Conservation (phyloP, 2,888 invertebrate species). For the Trisateles emortualis region DNA sequence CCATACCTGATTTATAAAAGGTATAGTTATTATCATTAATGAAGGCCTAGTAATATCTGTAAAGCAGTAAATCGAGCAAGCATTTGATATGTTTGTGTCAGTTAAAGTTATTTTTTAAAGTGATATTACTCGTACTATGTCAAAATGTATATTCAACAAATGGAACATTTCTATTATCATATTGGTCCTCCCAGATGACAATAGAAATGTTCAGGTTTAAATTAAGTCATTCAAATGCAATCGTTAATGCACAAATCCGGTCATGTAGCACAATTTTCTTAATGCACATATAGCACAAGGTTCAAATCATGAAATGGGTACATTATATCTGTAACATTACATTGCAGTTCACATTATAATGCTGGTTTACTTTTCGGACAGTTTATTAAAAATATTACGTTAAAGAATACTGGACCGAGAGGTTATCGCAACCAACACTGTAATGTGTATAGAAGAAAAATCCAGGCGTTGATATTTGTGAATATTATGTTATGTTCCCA, state of each 20-base stretch:
- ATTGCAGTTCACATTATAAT: background rate
- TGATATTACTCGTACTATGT: too few species aligned
- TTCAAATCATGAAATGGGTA: conserved; percentile 1
- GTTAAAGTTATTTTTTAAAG: too few species aligned
- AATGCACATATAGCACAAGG: conserved; percentile 33
- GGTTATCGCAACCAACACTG: background rate
- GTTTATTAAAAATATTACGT: background rate
- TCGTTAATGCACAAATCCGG: conserved; percentile 26
- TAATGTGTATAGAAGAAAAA: background rate
- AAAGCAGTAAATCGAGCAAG: background rate
- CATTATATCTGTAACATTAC: background rate
- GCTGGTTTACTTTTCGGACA: background rate
- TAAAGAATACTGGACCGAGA: background rate
- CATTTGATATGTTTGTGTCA: background rate
- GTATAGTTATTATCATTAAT: too few species aligned
- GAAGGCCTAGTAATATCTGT: background rate
- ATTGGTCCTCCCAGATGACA: too few species aligned
- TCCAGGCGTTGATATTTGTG: background rate
- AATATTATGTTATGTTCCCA: conserved; percentile 30
- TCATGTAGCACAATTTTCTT: conserved; percentile 36
- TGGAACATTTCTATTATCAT: conserved; percentile 15
- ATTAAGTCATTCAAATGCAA: conserved; percentile 27
- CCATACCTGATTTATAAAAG: too few species aligned
- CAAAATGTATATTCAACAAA: too few species aligned
- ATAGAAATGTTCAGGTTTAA: too few species aligned